Evolutionary conservation across 30 jellyfish, hydroid and myxozoan species (phyloP), one percentile per base, ranked within the genome.

Genomic region (Catostylus mosaicus): DNA sequence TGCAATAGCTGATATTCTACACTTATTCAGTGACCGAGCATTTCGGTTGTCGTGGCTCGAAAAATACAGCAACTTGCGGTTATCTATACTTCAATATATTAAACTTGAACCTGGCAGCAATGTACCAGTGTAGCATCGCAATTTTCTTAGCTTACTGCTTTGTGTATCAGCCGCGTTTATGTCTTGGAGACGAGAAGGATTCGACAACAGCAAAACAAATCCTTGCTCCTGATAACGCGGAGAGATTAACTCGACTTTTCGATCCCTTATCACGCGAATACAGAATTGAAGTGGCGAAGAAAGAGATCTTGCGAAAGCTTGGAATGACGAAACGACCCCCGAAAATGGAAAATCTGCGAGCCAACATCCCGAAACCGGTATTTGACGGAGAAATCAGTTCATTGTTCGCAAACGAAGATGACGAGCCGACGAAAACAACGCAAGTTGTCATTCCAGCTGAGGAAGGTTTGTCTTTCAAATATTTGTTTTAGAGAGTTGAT

Each of bases 281-380:
- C 75, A 18, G 86, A 26, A 82, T 82, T 59, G 92, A 57, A 43
- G 19, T 82, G 80, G 86, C 80, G 61, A 82, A 82, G 56, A 56
- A 54, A 23, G 82, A 82, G 37, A 82, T 82, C 61, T 65, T 82
- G 57, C 75, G 50, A 19, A 72, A 61, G 72, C 92, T 82, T n/a
- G 86, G 86, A 73, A 82, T 82, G 92, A 72, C 45, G 40, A 46
- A 48, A 26, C 24, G 92, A 34, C 92, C 92, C 29, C 92, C 86
- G 35, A 56, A 59, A 26, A 82, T 82, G 92, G 62, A 69, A 61
- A 38, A 72, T 33, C 51, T 69, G 74, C 69, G 64, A 30, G 80
- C 92, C n/a, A 82, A 54, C 73, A 70, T 82, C 24, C 92, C 92
- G 46, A 82, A 82, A 51, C 86, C 92, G 19, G 85, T 82, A 18